Evolutionary conservation across 2,888 invertebrate genomes (phyloP).

Genomic region (Podotricha telesiphe): DNA sequence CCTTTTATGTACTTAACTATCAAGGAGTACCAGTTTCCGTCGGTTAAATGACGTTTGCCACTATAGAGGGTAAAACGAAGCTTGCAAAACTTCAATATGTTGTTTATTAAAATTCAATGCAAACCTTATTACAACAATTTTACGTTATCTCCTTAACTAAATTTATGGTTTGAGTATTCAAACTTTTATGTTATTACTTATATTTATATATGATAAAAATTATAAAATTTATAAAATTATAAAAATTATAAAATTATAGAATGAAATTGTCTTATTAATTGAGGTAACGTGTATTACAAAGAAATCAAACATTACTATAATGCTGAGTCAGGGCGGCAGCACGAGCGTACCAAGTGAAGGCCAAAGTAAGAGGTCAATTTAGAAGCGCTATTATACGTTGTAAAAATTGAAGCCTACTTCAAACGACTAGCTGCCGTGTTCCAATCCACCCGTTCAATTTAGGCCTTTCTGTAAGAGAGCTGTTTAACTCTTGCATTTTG

Average conservation of each 20-base stretch:
- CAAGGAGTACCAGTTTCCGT: slow-evolving; percentile 65
- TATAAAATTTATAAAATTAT: too few relatives aligned
- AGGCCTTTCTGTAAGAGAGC: slow-evolving; percentile 72
- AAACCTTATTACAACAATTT: not conserved
- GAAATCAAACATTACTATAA: slow-evolving; percentile 52
- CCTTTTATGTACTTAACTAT: slow-evolving; percentile 81
- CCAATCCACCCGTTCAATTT: slow-evolving; percentile 78
- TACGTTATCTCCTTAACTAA: too few relatives aligned
- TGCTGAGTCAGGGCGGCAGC: slow-evolving; percentile 55
- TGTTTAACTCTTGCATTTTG: slow-evolving; percentile 62
- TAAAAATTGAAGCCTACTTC: slow-evolving; percentile 81
- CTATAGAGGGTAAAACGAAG: slow-evolving; percentile 78
- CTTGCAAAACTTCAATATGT: slow-evolving; percentile 73
- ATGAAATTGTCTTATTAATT: too few relatives aligned
- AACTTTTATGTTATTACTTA: too few relatives aligned
- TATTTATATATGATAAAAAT: too few relatives aligned
- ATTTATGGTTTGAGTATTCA: too few relatives aligned
- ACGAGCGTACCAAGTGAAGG: slow-evolving; percentile 54
- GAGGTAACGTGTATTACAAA: slow-evolving; percentile 3
- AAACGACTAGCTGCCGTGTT: slow-evolving; percentile 78
- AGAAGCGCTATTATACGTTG: slow-evolving; percentile 81
- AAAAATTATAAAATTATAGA: too few relatives aligned
- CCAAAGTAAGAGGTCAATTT: slow-evolving; percentile 70
- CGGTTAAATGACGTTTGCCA: slow-evolving; percentile 71
- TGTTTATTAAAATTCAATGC: slow-evolving; percentile 53